Percentiles rank a stretch among this genome's conserved stretches.
Conservation (phyloP, 2,797 vertebrate species). For the Hypotaenidia okinawae region DNA sequence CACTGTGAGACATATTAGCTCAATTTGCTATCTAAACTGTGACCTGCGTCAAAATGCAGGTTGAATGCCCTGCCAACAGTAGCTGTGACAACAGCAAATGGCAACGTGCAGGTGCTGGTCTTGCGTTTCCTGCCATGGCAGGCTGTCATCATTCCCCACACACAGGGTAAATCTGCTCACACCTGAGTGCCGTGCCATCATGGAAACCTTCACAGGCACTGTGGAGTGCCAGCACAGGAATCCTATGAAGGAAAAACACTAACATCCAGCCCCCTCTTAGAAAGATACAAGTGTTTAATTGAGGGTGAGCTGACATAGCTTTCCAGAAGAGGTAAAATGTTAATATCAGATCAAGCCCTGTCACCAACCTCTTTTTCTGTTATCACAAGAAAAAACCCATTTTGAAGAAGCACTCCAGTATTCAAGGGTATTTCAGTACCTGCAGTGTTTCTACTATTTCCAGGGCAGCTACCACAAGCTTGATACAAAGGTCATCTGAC, state of each 20-base stretch:
- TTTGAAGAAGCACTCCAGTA: neutral
- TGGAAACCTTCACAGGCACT: rapidly evolving
- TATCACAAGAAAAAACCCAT: neutral
- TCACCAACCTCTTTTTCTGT: neutral
- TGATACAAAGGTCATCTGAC: neutral
- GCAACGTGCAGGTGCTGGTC: neutral
- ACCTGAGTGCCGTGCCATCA: neutral
- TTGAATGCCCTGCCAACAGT: neutral
- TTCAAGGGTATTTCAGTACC: neutral
- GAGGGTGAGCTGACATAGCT: neutral
- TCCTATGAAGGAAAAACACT: neutral
- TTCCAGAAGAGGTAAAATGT: neutral
- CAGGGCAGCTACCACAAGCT: neutral
- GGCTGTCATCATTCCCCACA: neutral
- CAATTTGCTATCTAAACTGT: neutral
- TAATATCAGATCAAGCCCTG: neutral
- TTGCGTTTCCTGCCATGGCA: neutral
- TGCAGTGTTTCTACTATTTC: neutral
- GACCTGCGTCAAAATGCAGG: neutral
- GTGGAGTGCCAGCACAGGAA: neutral
- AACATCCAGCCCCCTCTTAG: neutral
- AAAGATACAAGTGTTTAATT: neutral
- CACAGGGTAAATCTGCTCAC: neutral
- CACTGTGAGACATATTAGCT: neutral
- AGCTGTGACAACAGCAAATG: neutral